Conservation (phyloP, 2,888 invertebrate species). For the Himalopsyche anomala region DNA sequence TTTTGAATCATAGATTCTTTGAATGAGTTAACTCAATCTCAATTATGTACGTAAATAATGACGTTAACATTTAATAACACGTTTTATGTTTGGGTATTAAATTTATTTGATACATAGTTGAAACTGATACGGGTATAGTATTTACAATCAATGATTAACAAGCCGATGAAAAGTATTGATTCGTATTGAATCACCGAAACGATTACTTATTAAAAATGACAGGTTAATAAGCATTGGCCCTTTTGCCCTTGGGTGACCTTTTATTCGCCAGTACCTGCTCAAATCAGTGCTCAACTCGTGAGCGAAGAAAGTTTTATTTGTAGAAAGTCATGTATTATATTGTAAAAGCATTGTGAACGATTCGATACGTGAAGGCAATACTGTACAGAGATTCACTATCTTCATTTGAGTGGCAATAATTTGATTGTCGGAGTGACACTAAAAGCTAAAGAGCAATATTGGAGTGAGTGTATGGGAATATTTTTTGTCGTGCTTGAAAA, state of each 20-base stretch:
- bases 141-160: neutral
- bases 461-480: neutral
- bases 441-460: neutral
- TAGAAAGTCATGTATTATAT: neutral
- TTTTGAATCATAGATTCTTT: too few relatives aligned
- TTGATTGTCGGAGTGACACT: slow-evolving; percentile 6
- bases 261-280: neutral
- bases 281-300: neutral
- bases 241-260: neutral
- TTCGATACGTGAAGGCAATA: neutral
- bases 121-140: neutral
- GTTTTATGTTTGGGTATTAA: too few relatives aligned
- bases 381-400: neutral
- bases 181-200: neutral
- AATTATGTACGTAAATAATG: too few relatives aligned
- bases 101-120: too few relatives aligned
- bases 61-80: too few relatives aligned
- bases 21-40: too few relatives aligned
- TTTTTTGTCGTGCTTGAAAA: neutral
- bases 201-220: neutral
- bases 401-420: neutral
- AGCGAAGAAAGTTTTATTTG: neutral
- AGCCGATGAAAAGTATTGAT: neutral
- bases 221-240: slow-evolving; percentile 15
- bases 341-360: neutral